Base-by-base conservation (phyloP, 30 jellyfish, hydroid and myxozoan genomes). In the Cassiopea andromeda region DNA sequence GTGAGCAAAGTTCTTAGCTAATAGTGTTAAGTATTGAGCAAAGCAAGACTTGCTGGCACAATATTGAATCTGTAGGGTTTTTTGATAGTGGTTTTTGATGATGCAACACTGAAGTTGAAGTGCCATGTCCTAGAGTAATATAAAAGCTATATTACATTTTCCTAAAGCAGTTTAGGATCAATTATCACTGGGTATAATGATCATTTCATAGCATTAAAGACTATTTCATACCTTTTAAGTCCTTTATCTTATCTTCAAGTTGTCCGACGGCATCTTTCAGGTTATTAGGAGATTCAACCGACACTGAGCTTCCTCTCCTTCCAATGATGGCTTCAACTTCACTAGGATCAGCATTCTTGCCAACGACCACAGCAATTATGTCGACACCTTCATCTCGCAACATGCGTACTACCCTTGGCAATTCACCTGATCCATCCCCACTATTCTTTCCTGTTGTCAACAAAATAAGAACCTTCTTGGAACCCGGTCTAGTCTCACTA, bases 391-490 rank as follows among this genome's bases (percentile, higher is more conserved):
- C 80, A 59, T 54, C 57, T 47, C 89, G 72, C 60, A 93, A 77
- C 44, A 73, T 73, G 9, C 80, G 91, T 6, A 97, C 96, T 0
- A 72, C 94, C 54, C 81, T 78, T 50, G 94, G 91, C 50, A 93
- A 75, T 13, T 84, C 91, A 50, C 92, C 92, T 18, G 87, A 77
- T 0, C 87, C 92, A 66, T 76, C 92, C 10, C 82, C 92, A 73
- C 87, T 77, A 73, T 75, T 87, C 88, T 90, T 90, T 14, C 98
- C 98, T 4, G 97, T 83, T 69, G 93, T 83, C 70, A 94, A 50
- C 13, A 94, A 75, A 46, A 94, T 82, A 7, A 94, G 38, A 19
- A 87, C 93, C 69, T 72, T 90, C 49, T 83, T 84, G 2, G 90
- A 85, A 71, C 50, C 77, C 0, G 87, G 48, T 82, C 96, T 69